These are phyloP conservation scores for Colistium nudipinnis DNA, from an alignment of 2,113 vertebrate species.

Conservation along the genomic window DNA sequence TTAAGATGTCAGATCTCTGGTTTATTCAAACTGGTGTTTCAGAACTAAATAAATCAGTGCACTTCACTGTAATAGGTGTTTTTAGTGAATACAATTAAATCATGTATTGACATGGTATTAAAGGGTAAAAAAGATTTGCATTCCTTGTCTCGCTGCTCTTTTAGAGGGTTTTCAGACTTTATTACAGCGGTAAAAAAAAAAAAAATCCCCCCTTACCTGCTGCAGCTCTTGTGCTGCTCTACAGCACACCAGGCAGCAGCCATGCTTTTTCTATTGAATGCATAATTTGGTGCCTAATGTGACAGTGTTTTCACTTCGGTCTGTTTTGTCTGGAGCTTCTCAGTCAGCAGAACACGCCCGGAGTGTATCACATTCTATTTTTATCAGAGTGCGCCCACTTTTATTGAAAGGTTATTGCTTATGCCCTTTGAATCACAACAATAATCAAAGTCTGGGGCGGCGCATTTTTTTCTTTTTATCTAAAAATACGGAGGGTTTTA, in stretches of 20 bases:
- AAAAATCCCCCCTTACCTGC: conserved; percentile 48
- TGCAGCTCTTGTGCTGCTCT: conserved; percentile 38
- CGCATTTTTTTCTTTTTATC: conserved; percentile 1
- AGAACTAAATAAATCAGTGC: too few species aligned
- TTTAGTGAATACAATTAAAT: too few species aligned
- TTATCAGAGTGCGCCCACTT: conserved; percentile 58
- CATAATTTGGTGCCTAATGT: conserved; percentile 75
- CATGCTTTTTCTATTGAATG: conserved; percentile 62
- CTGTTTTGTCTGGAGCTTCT: conserved; percentile 49
- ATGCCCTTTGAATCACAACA: conserved; percentile 50
- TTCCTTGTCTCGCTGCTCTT: conserved; percentile 28
- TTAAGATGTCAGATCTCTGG: too few species aligned
- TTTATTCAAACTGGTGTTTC: too few species aligned
- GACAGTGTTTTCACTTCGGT: conserved; percentile 62
- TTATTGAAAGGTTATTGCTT: conserved; percentile 62
- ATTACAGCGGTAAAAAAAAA: conserved; percentile 53
- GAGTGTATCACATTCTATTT: conserved; percentile 57
- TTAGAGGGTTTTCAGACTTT: conserved; percentile 43
- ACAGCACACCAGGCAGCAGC: conserved; percentile 50
- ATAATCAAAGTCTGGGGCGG: conserved; percentile 52
- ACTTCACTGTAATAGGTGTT: too few species aligned
- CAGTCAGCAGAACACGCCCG: conserved; percentile 65
- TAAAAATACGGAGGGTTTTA: conserved; percentile 12
- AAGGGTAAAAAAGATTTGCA: conserved; percentile 18
- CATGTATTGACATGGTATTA: not conserved